These are phyloP conservation scores for Malthinus flaveolus DNA, from an alignment of 2,888 invertebrate genomes.

Conservation along the genomic window DNA sequence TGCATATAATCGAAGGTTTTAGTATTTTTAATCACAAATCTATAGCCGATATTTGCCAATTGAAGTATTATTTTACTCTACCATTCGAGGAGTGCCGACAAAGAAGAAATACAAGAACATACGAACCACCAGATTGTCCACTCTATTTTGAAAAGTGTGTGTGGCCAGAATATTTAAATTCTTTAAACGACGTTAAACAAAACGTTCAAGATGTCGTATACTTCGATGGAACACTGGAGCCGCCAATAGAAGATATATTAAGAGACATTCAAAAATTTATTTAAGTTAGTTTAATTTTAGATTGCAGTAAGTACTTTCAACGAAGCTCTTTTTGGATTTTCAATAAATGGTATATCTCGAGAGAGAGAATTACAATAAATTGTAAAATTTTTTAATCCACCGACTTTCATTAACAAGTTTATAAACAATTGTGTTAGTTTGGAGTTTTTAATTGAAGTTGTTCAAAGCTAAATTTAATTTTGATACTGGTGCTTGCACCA, in stretches of 20 bases:
- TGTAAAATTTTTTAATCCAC: too few species aligned
- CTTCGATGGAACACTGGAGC: conserved; percentile 38
- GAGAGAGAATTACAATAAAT: too few species aligned
- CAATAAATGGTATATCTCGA: too few species aligned
- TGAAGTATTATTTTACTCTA: conserved; percentile 75
- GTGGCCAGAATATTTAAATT: conserved; percentile 84
- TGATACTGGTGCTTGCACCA: too few species aligned
- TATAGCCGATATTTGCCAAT: conserved; percentile 67
- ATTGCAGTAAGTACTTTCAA: too few species aligned
- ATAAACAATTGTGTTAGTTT: too few species aligned
- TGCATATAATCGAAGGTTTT: conserved; percentile 78
- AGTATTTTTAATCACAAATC: conserved; percentile 71
- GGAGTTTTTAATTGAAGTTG: too few species aligned
- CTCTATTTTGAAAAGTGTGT: conserved; percentile 87
- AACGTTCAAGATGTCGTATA: conserved; percentile 44
- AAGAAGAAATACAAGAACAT: conserved; percentile 66
- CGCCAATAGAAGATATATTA: conserved; percentile 39
- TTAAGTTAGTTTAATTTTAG: background rate
- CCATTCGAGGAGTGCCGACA: conserved; percentile 67
- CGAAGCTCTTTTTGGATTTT: too few species aligned
- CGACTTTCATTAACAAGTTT: too few species aligned
- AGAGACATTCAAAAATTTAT: conserved; percentile 33
- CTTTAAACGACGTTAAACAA: conserved; percentile 55
- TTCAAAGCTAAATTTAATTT: too few species aligned
- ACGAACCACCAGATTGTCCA: conserved; percentile 83